phyloP scores from a whole-genome alignment of 2,113 vertebrate genomes.

The Coturnix japonica region DNA sequence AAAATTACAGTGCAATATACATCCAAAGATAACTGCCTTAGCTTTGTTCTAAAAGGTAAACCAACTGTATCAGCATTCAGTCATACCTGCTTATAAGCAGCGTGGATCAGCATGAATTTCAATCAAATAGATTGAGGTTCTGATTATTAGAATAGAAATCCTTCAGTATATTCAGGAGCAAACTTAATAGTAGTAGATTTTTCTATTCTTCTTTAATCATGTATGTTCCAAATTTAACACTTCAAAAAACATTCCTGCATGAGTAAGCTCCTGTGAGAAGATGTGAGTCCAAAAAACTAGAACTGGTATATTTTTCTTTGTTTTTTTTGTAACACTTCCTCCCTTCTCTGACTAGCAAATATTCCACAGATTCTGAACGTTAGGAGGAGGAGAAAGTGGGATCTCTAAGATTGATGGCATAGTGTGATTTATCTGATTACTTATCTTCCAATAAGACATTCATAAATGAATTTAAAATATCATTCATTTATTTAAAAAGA shows the following conservation, averaged over 20 bases:
- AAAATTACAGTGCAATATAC: neutral
- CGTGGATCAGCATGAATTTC: neutral
- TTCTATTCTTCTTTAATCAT: neutral
- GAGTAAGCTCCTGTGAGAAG: neutral
- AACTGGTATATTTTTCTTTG: neutral
- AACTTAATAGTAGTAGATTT: neutral
- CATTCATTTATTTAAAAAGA: constrained; percentile 20
- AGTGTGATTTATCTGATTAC: neutral
- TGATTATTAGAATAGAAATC: neutral
- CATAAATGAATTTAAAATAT: constrained; percentile 10
- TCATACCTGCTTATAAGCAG: neutral
- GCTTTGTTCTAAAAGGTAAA: neutral
- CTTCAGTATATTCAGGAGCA: neutral
- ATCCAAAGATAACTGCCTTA: neutral
- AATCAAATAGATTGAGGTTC: neutral
- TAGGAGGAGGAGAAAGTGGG: neutral
- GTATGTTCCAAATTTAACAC: neutral
- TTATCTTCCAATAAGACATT: constrained; percentile 8
- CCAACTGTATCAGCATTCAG: neutral
- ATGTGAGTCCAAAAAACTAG: neutral
- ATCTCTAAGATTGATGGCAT: neutral
- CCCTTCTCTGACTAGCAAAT: neutral
- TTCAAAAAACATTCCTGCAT: neutral
- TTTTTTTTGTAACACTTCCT: neutral
- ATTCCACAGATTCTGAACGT: neutral